These are phyloP conservation scores for Darevskia nairensis DNA, from an alignment of 2,797 vertebrate genomes.

Conservation along the genomic window DNA sequence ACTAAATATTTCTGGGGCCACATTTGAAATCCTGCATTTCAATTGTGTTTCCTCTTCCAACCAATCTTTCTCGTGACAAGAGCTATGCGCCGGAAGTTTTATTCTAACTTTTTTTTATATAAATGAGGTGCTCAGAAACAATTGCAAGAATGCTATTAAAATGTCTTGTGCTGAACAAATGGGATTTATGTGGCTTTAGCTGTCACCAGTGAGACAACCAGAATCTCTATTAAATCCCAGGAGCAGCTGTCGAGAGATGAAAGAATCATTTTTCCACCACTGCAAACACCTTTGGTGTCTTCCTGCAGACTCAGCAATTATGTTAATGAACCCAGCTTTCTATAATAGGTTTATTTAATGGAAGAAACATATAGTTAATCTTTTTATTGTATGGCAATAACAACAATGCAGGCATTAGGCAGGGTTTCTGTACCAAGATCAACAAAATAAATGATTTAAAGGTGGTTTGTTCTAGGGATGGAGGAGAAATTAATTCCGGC, in stretches of 20 bases:
- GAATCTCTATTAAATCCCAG: constrained; percentile 37
- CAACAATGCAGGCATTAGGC: neutral
- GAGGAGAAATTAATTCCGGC: too few species aligned
- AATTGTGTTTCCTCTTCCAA: neutral
- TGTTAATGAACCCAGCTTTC: neutral
- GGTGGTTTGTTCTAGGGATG: too few species aligned
- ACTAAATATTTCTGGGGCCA: fast-evolving
- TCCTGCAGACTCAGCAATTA: constrained; percentile 3
- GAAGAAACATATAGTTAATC: neutral
- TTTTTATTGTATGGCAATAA: neutral
- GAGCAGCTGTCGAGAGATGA: neutral
- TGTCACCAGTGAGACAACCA: neutral
- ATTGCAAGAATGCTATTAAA: neutral
- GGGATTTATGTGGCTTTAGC: constrained; percentile 15
- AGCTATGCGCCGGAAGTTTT: neutral
- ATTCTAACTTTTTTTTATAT: neutral
- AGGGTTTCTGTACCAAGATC: neutral
- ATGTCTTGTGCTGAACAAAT: constrained; percentile 7
- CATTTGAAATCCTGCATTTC: neutral
- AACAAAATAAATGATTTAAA: neutral
- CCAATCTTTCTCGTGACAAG: constrained; percentile 7
- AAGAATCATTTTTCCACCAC: neutral
- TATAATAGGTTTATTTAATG: constrained; percentile 20
- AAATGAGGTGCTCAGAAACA: constrained; percentile 11
- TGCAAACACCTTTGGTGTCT: neutral